phyloP scores from a whole-genome alignment of 2,113 vertebrate genomes.

The Toxotes jaculatrix region DNA sequence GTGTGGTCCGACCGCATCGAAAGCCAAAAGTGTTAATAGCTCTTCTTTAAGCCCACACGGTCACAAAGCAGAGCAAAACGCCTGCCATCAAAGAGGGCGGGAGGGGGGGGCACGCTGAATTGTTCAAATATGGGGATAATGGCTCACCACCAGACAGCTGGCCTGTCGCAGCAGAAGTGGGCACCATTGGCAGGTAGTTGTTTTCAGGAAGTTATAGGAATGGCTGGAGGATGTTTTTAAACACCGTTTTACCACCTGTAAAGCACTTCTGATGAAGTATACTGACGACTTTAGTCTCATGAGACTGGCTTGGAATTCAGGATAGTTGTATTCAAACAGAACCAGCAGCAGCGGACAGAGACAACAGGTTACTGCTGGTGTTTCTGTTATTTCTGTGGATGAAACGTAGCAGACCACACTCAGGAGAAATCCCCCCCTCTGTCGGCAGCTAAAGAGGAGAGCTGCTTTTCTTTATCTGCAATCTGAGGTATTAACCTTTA shows the following conservation, averaged over 20 bases:
- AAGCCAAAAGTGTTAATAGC: not conserved
- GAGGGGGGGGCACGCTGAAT: too few relatives aligned
- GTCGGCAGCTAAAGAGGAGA: constrained; percentile 7
- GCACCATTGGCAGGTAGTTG: too few relatives aligned
- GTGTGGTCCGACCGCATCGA: not conserved
- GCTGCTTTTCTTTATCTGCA: constrained; percentile 15
- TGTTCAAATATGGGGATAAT: too few relatives aligned
- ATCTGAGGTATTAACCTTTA: constrained; percentile 44
- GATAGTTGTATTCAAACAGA: not conserved
- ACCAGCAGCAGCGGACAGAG: not conserved
- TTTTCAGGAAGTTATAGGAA: too few relatives aligned
- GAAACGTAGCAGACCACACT: not conserved
- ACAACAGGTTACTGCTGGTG: not conserved
- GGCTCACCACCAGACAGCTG: too few relatives aligned
- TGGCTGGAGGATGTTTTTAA: too few relatives aligned
- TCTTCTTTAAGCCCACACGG: too few relatives aligned
- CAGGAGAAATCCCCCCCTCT: not conserved
- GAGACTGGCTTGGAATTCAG: too few relatives aligned
- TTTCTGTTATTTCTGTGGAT: not conserved
- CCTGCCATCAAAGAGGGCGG: too few relatives aligned
- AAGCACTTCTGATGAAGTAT: not conserved
- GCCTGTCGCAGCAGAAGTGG: too few relatives aligned
- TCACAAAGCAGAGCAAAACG: too few relatives aligned
- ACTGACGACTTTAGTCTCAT: not conserved
- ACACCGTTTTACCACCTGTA: not conserved